Evolutionary conservation across 2,888 invertebrate genomes (phyloP).

Genomic region (Rhogogaster chlorosoma): DNA sequence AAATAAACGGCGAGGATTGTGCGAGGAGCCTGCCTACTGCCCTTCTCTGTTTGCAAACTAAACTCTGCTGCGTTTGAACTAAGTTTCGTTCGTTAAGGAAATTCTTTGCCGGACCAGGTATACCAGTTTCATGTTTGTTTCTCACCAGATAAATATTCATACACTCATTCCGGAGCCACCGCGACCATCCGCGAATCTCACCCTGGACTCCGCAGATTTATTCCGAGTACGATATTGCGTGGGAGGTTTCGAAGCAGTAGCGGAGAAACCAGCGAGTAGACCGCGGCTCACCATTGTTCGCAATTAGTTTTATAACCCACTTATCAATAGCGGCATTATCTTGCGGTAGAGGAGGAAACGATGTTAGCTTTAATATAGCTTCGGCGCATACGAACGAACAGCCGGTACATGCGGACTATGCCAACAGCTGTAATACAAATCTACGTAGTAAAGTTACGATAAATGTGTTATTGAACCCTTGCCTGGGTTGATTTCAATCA

Average conservation of each 20-base stretch:
- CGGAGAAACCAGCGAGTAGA: neutral
- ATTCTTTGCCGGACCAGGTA: slow-evolving; percentile 26
- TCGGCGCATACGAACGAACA: neutral
- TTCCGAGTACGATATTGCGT: slow-evolving; percentile 35
- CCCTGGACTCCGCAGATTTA: slow-evolving; percentile 18
- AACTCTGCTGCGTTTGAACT: slow-evolving; percentile 31
- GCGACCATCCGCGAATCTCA: neutral
- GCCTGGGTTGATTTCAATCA: neutral
- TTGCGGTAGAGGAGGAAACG: slow-evolving; percentile 28
- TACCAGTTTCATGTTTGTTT: slow-evolving; percentile 33
- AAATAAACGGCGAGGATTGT: slow-evolving; percentile 31
- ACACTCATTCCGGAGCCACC: neutral
- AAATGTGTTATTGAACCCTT: slow-evolving; percentile 25
- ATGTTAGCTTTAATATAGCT: slow-evolving; percentile 30
- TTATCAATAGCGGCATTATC: slow-evolving; percentile 49
- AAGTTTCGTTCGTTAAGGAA: slow-evolving; percentile 38
- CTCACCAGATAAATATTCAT: slow-evolving; percentile 46
- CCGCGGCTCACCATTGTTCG: slow-evolving; percentile 25
- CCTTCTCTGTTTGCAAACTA: slow-evolving; percentile 31
- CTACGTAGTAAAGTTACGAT: neutral
- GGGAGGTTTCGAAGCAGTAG: neutral
- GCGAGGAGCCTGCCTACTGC: neutral
- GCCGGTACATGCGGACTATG: neutral
- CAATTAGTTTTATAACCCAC: slow-evolving; percentile 48
- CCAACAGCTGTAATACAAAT: neutral